These are phyloP conservation scores for Trichogramma pretiosum DNA, from an alignment of 1,140 invertebrate species.

Conservation along the genomic window DNA sequence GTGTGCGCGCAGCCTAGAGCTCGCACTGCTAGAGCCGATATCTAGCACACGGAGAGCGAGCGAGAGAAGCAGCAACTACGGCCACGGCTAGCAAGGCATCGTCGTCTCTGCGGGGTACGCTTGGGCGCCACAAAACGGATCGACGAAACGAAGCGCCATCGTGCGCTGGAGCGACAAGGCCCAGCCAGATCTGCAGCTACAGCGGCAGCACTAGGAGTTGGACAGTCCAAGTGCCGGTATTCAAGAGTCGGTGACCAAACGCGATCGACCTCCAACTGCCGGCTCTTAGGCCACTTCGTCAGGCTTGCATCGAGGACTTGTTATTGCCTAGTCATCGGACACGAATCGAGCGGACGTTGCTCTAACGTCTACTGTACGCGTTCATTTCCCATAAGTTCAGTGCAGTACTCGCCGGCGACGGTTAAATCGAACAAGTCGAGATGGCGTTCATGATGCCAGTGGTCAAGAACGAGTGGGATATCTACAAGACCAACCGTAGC, in stretches of 20 bases:
- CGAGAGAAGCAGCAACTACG: conserved; percentile 12
- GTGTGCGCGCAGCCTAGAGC: too few relatives aligned
- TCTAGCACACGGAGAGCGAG: too few relatives aligned
- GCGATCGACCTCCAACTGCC: background rate
- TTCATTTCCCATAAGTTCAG: too few relatives aligned
- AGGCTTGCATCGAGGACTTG: background rate
- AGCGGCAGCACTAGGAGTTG: background rate
- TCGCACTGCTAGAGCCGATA: too few relatives aligned
- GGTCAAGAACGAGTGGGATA: conserved; percentile 85
- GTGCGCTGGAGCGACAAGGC: conserved; percentile 6
- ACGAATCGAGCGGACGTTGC: too few relatives aligned
- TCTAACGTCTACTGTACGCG: too few relatives aligned
- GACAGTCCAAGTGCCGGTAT: background rate
- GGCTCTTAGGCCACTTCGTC: background rate
- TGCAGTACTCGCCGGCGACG: too few relatives aligned
- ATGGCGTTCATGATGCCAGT: conserved; percentile 94
- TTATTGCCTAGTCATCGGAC: too few relatives aligned
- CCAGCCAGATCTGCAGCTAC: background rate
- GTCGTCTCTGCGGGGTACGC: conserved; percentile 4
- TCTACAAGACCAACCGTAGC: conserved; percentile 73
- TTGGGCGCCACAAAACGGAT: too few relatives aligned
- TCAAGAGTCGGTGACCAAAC: conserved; percentile 14
- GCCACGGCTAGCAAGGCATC: conserved; percentile 15
- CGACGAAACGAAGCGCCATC: background rate
- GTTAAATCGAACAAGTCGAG: too few relatives aligned